Evolutionary conservation across 1,140 invertebrate genomes (phyloP), one percentile per base, ranked within the genome.

Genomic region (Hycleus phaleratus): DNA sequence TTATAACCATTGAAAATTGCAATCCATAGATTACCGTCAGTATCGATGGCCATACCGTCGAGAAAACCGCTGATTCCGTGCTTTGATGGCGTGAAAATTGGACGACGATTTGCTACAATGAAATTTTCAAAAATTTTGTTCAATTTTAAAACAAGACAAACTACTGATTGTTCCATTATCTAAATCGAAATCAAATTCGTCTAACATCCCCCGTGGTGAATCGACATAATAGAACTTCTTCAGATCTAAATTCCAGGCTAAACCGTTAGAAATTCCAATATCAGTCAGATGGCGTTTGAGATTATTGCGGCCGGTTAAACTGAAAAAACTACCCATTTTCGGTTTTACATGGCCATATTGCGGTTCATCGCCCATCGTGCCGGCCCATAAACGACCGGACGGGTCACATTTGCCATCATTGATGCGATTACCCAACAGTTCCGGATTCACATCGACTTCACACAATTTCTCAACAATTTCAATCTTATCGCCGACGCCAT

Each of bases 351-450:
- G 50, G n/a, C 64, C 60, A 18, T 45, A 42, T 7, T 58, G 54
- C 25, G 60, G 60, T 59, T 66, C 63, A 18, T 46, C 38, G 3
- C 64, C 68, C 61, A 69, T 68, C 7, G 69, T 62, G 60, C 63
- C 63, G 4, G 49, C 60, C 81, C 86, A 92, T 5, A 94, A 74
- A 45, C 90, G 76, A 26, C 91, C 91, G 3, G 66, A 72, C 0
- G 83, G 78, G 73, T 95, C 91, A 60, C 84, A 86, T 75, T 95
- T 95, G 10, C 83, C 91, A 71, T 94, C 91, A 67, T 95, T 95
- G 60, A 90, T 82, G 62, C 88, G 77, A 63, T 84, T 90, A 32
- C 43, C 49, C 1, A 40, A 6, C 4, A 43, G 40, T 8, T 56
- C 39, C n/a, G 46, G 46, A 3, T 8, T 1, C 88, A 89, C 44